A percentile compares a stretch with the other conserved stretches of the same genome.
phyloP scores from a whole-genome alignment of 2,888 invertebrate species.

The Oasisia sp. region DNA sequence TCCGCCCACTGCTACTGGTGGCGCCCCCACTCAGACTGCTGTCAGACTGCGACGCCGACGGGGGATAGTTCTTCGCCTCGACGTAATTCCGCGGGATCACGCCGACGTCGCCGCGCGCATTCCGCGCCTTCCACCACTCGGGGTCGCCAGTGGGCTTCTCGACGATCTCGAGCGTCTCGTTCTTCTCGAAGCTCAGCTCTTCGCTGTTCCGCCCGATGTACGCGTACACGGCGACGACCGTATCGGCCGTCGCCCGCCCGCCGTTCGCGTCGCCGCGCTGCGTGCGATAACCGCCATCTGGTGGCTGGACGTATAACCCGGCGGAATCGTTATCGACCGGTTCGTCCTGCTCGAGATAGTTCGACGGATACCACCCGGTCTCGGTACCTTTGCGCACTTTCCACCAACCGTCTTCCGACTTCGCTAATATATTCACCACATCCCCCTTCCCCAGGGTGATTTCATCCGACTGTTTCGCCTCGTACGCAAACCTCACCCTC shows the following conservation, averaged over 20 bases:
- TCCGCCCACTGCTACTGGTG: conserved; percentile 36
- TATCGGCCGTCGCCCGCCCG: not conserved
- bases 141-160: conserved; percentile 97
- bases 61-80: conserved; percentile 56
- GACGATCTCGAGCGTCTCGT: conserved; percentile 92
- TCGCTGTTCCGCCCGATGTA: conserved; percentile 82
- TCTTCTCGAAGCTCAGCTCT: conserved; percentile 95
- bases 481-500: conserved; percentile 77
- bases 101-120: conserved; percentile 90
- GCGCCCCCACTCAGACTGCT: conserved; percentile 52
- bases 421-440: conserved; percentile 90
- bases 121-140: conserved; percentile 97
- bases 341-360: conserved; percentile 78
- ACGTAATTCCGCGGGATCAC: conserved; percentile 82
- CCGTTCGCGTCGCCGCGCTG: not conserved
- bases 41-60: conserved; percentile 62
- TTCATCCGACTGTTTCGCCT: conserved; percentile 95
- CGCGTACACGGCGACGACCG: conserved; percentile 84
- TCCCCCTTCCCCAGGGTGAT: conserved; percentile 94
- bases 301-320: conserved; percentile 18
- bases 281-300: not conserved
- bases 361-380: conserved; percentile 96
- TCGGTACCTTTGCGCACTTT: conserved; percentile 74
- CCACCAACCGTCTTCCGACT: conserved; percentile 99
- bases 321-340: conserved; percentile 37